Percentiles rank a stretch among this genome's conserved stretches.
Conservation (phyloP, 2,113 vertebrate genomes). For the Octodon degus region DNA sequence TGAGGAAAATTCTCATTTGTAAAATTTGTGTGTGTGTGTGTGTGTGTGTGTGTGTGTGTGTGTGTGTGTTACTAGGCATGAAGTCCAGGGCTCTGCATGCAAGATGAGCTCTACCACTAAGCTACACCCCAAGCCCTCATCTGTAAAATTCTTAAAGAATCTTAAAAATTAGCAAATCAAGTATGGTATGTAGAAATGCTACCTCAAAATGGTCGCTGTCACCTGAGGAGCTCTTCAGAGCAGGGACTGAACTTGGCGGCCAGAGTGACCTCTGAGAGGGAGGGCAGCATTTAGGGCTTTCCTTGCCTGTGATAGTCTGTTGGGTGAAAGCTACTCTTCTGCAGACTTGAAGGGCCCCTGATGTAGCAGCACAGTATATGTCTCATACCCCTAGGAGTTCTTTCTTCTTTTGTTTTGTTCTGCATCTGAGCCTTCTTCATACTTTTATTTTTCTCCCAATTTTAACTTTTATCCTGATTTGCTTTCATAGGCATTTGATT, state of each 20-base stretch:
- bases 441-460: not conserved
- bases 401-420: not conserved
- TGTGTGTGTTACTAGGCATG: not conserved
- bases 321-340: not conserved
- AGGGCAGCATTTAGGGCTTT: not conserved
- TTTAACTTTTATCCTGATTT: not conserved
- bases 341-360: not conserved
- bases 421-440: not conserved
- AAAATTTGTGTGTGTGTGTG: not conserved
- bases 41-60: no score
- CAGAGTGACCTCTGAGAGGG: not conserved
- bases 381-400: not conserved
- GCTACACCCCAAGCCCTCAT: not conserved
- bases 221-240: not conserved
- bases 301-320: not conserved
- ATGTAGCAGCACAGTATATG: not conserved
- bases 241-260: fast-evolving
- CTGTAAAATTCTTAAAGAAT: conserved; percentile 2
- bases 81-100: not conserved
- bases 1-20: not conserved
- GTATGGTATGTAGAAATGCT: not conserved
- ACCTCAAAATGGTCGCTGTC: not conserved
- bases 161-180: conserved; percentile 18
- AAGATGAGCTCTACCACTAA: not conserved
- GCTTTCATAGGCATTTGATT: not conserved